phyloP scores from a whole-genome alignment of 2,888 invertebrate genomes.

The Chorisops tibialis region DNA sequence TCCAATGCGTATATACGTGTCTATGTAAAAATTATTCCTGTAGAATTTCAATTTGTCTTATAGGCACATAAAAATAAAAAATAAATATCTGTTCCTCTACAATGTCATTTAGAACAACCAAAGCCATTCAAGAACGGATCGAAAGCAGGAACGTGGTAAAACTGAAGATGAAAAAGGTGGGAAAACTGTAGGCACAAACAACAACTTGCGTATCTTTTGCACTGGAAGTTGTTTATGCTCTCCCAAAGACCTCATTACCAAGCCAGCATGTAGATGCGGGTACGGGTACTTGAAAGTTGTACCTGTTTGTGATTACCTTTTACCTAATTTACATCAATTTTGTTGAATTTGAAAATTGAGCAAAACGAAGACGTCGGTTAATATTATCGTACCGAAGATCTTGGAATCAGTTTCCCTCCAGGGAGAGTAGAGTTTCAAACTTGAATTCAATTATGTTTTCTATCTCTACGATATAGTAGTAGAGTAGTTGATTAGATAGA shows the following conservation, averaged over 20 bases:
- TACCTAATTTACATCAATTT: constrained; percentile 24
- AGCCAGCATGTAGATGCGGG: background rate
- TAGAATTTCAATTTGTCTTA: constrained; percentile 24
- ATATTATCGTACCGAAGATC: too few species aligned
- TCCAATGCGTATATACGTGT: too few species aligned
- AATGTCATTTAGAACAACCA: constrained; percentile 7
- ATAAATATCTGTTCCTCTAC: too few species aligned
- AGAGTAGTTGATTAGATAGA: too few species aligned
- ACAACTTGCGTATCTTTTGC: background rate
- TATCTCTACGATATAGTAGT: too few species aligned
- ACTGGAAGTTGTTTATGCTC: constrained; percentile 13
- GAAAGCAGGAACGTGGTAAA: constrained; percentile 9
- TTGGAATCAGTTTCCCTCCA: too few species aligned
- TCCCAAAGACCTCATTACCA: constrained; percentile 9
- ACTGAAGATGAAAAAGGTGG: constrained; percentile 13
- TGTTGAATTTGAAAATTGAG: constrained; percentile 16
- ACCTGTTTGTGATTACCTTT: constrained; percentile 16
- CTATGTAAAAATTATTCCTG: constrained; percentile 14
- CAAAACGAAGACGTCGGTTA: background rate
- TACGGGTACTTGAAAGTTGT: background rate
- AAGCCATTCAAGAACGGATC: constrained; percentile 11
- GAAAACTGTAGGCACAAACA: constrained; percentile 14
- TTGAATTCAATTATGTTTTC: too few species aligned
- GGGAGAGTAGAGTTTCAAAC: too few species aligned
- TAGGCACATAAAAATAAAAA: constrained; percentile 20